These are phyloP conservation scores for Eolophus roseicapilla DNA, from an alignment of 2,113 vertebrate species.

Conservation along the genomic window DNA sequence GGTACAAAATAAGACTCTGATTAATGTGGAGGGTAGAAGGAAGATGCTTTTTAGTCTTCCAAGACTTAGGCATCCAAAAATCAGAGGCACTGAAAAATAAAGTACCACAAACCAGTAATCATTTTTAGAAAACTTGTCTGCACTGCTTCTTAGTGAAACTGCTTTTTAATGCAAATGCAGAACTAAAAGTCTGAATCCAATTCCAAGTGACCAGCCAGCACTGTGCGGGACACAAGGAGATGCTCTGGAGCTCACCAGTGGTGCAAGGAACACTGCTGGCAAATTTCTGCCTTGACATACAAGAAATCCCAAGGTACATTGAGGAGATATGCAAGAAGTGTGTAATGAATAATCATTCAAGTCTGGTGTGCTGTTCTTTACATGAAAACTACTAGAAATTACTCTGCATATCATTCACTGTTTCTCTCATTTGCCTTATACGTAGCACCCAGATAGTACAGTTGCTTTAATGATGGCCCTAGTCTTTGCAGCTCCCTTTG, in stretches of 20 bases:
- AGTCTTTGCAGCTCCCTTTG: not conserved
- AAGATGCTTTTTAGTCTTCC: not conserved
- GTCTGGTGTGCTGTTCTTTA: not conserved
- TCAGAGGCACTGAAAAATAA: not conserved
- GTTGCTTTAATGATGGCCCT: not conserved
- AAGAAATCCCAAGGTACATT: not conserved
- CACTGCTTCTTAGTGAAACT: not conserved
- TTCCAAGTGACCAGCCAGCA: conserved; percentile 30
- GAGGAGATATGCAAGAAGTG: not conserved
- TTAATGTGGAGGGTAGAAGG: not conserved
- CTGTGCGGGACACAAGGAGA: not conserved
- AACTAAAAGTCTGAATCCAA: conserved; percentile 3
- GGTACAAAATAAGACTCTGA: conserved; percentile 1
- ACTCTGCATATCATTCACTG: not conserved
- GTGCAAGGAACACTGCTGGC: not conserved
- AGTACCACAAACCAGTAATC: not conserved
- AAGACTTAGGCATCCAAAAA: not conserved
- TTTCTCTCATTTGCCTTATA: not conserved
- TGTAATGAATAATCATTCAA: not conserved
- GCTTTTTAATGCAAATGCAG: conserved; percentile 41
- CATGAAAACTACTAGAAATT: not conserved
- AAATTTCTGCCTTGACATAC: not conserved
- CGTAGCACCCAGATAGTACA: not conserved
- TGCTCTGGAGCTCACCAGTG: not conserved
- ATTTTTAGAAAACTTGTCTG: not conserved